Evolutionary conservation across 2,888 invertebrate genomes (phyloP), one percentile per base, ranked within the genome.

Genomic region (Napeogenes sylphis): DNA sequence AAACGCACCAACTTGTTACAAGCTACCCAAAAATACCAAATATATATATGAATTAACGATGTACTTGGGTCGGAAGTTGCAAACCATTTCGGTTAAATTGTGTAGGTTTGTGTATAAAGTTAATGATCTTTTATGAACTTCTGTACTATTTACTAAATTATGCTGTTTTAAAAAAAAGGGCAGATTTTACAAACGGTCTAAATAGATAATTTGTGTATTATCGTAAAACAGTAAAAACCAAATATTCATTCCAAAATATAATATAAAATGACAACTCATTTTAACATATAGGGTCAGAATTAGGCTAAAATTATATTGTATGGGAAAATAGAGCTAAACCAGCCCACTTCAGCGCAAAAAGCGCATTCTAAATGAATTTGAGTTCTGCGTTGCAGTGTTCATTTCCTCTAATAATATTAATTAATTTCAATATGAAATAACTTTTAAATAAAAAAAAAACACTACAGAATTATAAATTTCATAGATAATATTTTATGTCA

Each of bases 11-110:
- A 80, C 73, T 80, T 71, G 75, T 78, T 77, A 79, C 81, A 77
- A 75, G 69, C 72, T 75, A 70, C 21, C 71, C 71, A 79, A 84
- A 82, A 82, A 78, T 79, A 80, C 76, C 74, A n/a, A n/a, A n/a
- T n/a, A n/a, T n/a, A n/a, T n/a, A n/a, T 74, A 78, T 84, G 83
- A 84, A 84, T 85, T 83, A 84, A 82, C 81, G 82, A 84, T 83
- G 80, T 82, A 78, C 73, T 75, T 67, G 74, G 75, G 73, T 74
- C 70, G 73, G 74, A 77, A 78, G 81, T 78, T 78, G 74, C 77
- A 72, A 51, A 70, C 68, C 72, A 70, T 77, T 79, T 80, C 68
- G 69, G 73, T 77, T 78, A 78, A 82, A 79, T 79, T 79, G 74
- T 73, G 74, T 78, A 75, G 75, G 73, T 74, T 60, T 42, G 46